Evolutionary conservation across 2,797 vertebrate genomes (phyloP).

Genomic region (Varecia variegata): DNA sequence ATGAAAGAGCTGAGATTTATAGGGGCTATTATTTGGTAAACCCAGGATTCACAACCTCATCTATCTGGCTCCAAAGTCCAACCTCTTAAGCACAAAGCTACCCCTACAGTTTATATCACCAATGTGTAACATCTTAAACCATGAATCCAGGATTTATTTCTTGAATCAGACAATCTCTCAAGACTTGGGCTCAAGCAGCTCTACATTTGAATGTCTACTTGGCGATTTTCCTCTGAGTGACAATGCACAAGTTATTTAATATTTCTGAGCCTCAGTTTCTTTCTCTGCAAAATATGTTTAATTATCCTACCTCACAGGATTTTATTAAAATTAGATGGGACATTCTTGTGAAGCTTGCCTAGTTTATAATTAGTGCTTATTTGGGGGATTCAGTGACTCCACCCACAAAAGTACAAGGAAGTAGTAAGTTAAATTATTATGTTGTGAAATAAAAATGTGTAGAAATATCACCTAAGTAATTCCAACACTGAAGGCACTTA

Average conservation of each 20-base stretch:
- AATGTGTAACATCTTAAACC: neutral
- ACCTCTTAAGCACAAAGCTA: neutral
- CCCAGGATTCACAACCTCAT: neutral
- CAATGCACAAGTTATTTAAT: neutral
- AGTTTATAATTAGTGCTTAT: neutral
- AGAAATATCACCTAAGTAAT: neutral
- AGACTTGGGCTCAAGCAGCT: neutral
- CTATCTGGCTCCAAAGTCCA: neutral
- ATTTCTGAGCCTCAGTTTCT: neutral
- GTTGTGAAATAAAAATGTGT: neutral
- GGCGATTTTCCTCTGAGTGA: neutral
- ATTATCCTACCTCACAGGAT: neutral
- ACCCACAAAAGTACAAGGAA: neutral
- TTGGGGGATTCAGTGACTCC: neutral
- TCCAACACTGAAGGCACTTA: neutral
- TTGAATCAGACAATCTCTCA: neutral
- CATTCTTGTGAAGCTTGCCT: neutral
- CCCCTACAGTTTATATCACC: neutral
- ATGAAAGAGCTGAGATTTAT: neutral
- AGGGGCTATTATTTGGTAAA: neutral
- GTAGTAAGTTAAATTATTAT: slow-evolving; percentile 19
- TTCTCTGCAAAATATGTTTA: neutral
- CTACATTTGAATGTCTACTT: neutral
- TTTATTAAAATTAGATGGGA: neutral
- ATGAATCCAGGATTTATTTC: neutral